Conservation (phyloP, 2,113 vertebrate species). For the Amblyopsis rosae region DNA sequence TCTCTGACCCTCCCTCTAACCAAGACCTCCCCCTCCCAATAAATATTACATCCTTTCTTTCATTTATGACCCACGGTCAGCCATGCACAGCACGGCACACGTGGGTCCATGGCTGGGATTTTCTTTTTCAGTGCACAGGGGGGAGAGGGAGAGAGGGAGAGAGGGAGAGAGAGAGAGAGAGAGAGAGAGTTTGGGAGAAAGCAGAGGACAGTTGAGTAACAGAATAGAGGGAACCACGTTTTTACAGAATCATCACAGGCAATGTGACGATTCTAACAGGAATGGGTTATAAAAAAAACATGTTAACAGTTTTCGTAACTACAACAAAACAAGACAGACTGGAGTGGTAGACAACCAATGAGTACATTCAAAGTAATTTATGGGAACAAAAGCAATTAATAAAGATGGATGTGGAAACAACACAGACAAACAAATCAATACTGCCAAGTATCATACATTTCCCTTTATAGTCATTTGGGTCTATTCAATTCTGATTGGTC, state of each 20-base stretch:
- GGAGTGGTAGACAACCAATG: not conserved
- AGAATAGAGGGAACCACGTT: slow-evolving; percentile 9
- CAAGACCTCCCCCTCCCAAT: slow-evolving; percentile 48
- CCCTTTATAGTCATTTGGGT: slow-evolving; percentile 52
- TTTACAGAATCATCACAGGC: too few species aligned
- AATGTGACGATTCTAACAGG: too few species aligned
- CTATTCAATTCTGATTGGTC: slow-evolving; percentile 60
- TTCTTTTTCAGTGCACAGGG: slow-evolving; percentile 16
- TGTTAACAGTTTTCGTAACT: too few species aligned
- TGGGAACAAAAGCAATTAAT: slow-evolving; percentile 32
- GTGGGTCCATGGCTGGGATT: slow-evolving; percentile 37
- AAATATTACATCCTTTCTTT: slow-evolving; percentile 65
- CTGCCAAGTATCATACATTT: slow-evolving; percentile 42
- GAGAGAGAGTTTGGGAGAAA: slow-evolving; percentile 15
- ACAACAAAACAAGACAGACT: not conserved
- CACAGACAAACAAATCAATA: slow-evolving; percentile 38
- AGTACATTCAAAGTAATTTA: slow-evolving; percentile 27
- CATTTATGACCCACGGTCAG: slow-evolving; percentile 27
- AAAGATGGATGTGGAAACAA: not conserved
- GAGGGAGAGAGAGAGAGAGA: slow-evolving; percentile 1
- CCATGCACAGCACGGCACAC: slow-evolving; percentile 73
- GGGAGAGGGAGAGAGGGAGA: not conserved
- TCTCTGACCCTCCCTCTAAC: not conserved
- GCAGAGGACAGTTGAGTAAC: slow-evolving; percentile 5
- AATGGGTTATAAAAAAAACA: too few species aligned